These are phyloP conservation scores for Isotomurus palustris DNA, from an alignment of 2,888 invertebrate genomes.

Conservation along the genomic window DNA sequence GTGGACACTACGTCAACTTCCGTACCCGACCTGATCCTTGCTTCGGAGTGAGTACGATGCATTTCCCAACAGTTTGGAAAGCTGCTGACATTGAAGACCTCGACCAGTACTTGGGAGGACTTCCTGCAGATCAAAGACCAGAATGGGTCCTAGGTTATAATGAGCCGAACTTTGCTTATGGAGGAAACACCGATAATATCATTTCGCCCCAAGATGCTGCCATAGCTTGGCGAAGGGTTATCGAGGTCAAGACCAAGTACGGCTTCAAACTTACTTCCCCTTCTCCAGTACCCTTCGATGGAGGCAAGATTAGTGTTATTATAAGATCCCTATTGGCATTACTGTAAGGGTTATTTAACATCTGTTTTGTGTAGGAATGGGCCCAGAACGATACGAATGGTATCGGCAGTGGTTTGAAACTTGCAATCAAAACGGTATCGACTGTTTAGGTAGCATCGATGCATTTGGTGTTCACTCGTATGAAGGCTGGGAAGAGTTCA, in stretches of 20 bases:
- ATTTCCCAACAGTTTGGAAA: constrained; percentile 10
- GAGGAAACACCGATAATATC: constrained; percentile 9
- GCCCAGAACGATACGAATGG: constrained; percentile 7
- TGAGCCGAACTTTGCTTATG: constrained; percentile 13
- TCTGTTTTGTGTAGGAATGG: background rate
- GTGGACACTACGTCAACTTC: constrained; percentile 10
- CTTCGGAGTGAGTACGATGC: constrained; percentile 8
- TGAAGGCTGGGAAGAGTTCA: constrained; percentile 5
- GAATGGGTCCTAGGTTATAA: constrained; percentile 13
- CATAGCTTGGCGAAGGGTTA: constrained; percentile 2
- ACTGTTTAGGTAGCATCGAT: background rate
- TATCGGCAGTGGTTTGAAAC: constrained; percentile 8
- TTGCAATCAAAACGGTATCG: background rate
- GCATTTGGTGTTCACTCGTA: too few relatives aligned
- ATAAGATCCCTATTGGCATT: background rate
- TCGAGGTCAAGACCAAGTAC: constrained; percentile 8
- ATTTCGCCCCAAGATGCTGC: constrained; percentile 12
- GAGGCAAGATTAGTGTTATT: background rate
- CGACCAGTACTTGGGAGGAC: background rate
- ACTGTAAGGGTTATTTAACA: background rate
- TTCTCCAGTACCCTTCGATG: constrained; percentile 10
- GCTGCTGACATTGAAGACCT: constrained; percentile 7
- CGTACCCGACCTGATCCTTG: constrained; percentile 7
- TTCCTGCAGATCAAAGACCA: constrained; percentile 3
- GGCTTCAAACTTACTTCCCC: constrained; percentile 6